Percentiles rank a stretch among this genome's conserved stretches.
Conservation (phyloP, 2,797 vertebrate species). For the Hozukius guyotensis region DNA sequence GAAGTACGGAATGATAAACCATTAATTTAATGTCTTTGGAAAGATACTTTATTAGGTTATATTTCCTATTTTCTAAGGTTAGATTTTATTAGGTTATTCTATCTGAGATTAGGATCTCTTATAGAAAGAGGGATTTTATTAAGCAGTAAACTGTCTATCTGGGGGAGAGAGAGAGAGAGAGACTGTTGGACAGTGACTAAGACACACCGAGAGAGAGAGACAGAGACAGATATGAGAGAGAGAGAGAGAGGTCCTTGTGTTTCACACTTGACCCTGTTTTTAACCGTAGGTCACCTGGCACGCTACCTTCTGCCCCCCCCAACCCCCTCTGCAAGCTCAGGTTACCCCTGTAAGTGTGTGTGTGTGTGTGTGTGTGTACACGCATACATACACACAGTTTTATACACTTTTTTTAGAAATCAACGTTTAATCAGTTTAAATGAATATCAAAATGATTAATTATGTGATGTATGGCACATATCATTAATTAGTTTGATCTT, state of each 20-base stretch:
- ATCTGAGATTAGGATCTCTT: constrained; percentile 52
- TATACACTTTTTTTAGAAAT: not conserved
- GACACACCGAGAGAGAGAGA: not conserved
- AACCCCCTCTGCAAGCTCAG: constrained; percentile 23
- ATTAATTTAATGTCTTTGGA: constrained; percentile 45
- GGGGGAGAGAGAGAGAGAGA: not conserved
- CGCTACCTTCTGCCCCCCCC: constrained; percentile 1
- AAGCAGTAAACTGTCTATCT: constrained; percentile 25
- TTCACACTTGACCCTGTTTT: constrained; percentile 77
- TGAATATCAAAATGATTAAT: not conserved
- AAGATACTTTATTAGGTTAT: constrained; percentile 46
- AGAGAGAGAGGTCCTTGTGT: constrained; percentile 53
- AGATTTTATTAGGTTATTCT: constrained; percentile 60
- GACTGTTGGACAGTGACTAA: not conserved
- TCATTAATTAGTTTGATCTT: not conserved
- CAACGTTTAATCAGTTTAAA: not conserved
- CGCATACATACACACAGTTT: not conserved
- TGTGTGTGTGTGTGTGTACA: not conserved
- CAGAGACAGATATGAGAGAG: not conserved
- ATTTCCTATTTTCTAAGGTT: constrained; percentile 56
- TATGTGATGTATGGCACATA: not conserved
- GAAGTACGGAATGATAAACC: constrained; percentile 45
- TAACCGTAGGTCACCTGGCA: constrained; percentile 67
- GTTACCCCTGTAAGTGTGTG: constrained; percentile 57
- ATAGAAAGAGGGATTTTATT: constrained; percentile 49